phyloP scores from a whole-genome alignment of 2,888 invertebrate species.

The Clanis bilineata region DNA sequence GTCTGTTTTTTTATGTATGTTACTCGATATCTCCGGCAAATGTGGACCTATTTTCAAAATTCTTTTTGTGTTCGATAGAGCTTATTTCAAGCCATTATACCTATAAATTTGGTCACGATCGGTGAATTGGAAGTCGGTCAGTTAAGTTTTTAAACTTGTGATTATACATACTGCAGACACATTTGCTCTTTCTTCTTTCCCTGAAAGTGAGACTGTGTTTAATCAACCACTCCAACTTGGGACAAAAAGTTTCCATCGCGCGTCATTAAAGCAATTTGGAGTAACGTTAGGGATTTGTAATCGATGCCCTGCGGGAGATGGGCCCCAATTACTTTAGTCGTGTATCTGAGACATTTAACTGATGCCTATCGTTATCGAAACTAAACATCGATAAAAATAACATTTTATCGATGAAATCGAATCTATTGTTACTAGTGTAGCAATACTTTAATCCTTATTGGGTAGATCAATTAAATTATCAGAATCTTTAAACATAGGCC shows the following conservation, averaged over 20 bases:
- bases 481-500: too few species aligned
- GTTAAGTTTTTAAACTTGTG: too few species aligned
- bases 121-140: too few species aligned
- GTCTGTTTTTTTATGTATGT: too few species aligned
- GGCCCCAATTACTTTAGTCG: constrained; percentile 57
- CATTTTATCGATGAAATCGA: not conserved
- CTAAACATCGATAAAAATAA: constrained; percentile 6
- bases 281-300: constrained; percentile 60
- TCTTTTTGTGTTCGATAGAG: too few species aligned
- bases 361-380: constrained; percentile 20
- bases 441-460: not conserved
- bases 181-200: not conserved
- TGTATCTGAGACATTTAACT: constrained; percentile 48
- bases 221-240: constrained; percentile 34
- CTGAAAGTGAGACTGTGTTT: constrained; percentile 14
- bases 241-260: constrained; percentile 61
- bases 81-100: too few species aligned
- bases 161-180: not conserved
- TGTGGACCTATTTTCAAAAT: too few species aligned
- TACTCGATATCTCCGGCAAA: too few species aligned
- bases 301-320: constrained; percentile 59
- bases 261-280: constrained; percentile 67
- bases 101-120: too few species aligned
- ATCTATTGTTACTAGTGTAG: not conserved
- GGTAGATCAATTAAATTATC: too few species aligned